Base-by-base conservation (phyloP, 2,888 invertebrate genomes). In the Nymphalis urticae region DNA sequence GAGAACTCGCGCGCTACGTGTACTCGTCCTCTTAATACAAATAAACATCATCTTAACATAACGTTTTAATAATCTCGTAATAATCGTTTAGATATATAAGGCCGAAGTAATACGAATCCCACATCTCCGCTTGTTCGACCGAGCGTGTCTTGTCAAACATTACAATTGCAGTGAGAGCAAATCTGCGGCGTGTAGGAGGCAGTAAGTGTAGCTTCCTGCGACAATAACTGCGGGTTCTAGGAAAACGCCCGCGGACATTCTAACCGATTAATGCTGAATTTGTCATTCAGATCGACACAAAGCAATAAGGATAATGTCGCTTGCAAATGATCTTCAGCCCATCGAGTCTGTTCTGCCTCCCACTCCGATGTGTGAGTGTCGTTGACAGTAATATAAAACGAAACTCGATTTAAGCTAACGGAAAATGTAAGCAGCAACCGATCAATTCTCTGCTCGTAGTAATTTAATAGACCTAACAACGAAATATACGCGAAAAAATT, bases 131-230 rank as follows among this genome's bases (percentile, higher is more conserved):
- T 59, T n/a, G 13, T 21, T n/a, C 8, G 36, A 21, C 32, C 24
- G 51, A 53, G 60, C 42, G 42, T 42, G 51, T 60, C 59, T 64
- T 66, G 60, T 66, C 62, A 48, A 66, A 66, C 62, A 62, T 66
- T 54, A 24, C 66, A 62, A 62, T 66, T 62, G 54, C 48, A 61
- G 48, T 47, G 47, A 61, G 53, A 53, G 53, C 60, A 70, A 67
- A 64, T 70, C 67, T 61, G 67, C 61, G 50, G 54, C 27, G 32
- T 64, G 72, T 72, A 56, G 72, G 72, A 65, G 72, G 64, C 48
- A 47, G 21, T 56, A 72, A 72, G 70, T 72, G 72, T 47, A 8
- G 48, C 70, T 67, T 72, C 72, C 72, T 72, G 69, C 59, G 51
- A 32, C 56, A 56, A 32, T 60, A 24, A 51, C 24, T n/a, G 60